These are phyloP conservation scores for Ferdinandea cuprea DNA, from an alignment of 2,888 invertebrate genomes.

Conservation along the genomic window DNA sequence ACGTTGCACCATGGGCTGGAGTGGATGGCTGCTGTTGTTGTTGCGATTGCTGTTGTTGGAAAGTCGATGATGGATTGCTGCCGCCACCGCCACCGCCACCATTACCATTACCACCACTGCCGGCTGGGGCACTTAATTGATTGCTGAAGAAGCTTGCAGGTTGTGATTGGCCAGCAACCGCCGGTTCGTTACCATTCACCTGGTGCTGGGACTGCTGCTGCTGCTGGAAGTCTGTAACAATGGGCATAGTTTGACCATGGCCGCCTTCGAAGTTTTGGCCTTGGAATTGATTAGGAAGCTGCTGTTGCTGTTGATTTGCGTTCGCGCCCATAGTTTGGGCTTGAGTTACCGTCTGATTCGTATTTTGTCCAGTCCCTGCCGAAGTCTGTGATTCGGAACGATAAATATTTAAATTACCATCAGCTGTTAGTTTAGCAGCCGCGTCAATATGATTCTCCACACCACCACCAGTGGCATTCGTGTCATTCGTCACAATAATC, in stretches of 20 bases:
- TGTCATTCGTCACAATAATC: constrained; percentile 59
- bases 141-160: constrained; percentile 57
- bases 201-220: constrained; percentile 83
- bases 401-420: constrained; percentile 80
- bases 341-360: constrained; percentile 50
- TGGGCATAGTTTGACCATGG: constrained; percentile 64
- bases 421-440: constrained; percentile 77
- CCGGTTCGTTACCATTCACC: constrained; percentile 33
- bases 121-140: constrained; percentile 54
- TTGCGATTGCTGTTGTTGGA: constrained; percentile 71
- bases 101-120: too few relatives aligned
- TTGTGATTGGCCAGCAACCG: constrained; percentile 64
- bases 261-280: constrained; percentile 57
- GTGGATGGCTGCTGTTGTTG: constrained; percentile 78
- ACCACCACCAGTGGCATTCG: constrained; percentile 58
- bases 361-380: constrained; percentile 60
- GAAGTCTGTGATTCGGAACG: constrained; percentile 52
- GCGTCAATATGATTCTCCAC: constrained; percentile 79
- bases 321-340: constrained; percentile 78
- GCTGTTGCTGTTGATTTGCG: constrained; percentile 77
- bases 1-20: constrained; percentile 77
- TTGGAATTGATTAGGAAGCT: constrained; percentile 75
- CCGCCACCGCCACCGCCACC: constrained; percentile 78
- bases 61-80: constrained; percentile 84
- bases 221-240: constrained; percentile 80